Base-by-base conservation (phyloP, 2,113 vertebrate species). In the Serinus canaria region DNA sequence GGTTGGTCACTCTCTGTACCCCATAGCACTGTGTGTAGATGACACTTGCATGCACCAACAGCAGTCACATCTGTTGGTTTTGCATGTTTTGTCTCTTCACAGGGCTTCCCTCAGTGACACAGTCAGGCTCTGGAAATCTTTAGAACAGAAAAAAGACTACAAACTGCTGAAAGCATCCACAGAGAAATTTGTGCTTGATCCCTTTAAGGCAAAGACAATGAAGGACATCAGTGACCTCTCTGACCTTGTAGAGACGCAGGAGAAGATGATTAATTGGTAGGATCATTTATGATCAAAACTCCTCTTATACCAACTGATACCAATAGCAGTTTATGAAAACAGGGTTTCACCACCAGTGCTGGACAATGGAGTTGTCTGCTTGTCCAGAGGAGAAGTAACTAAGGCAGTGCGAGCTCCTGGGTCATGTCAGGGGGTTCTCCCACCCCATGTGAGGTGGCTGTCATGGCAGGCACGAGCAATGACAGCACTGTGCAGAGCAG, bases 101-200 rank as follows among this genome's bases (percentile, higher is more conserved):
- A 99, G 99, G 97, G 98, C 98, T 1, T 98, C 99, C 37, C 98
- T 99, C 63, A 97, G 97, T 23, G 98, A 99, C 41, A 98, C 98
- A 4, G 97, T 99, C 79, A 92, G 83, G 56, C 97, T 99, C 15
- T 99, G 99, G 99, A 98, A 98, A 92, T 98, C 98, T 68, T 96
- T 99, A 31, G 97, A 98, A 86, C 96, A 97, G 43, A 90, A 46
- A 15, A 94, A 93, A 8, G 98, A 99, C 66, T 88, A 96, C 3
- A 53, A 53, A 41, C 96, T 98, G 31, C 97, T 99, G 55, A 97
- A 59, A 93, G 94, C 62, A 0, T 98, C 98, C 1, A 96, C 99
- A 76, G 97, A 98, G 83, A 99, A 99, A 90, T 98, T 99, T 94
- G 98, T 98, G 87, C 97, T 99, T 30, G 96, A 98, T 87, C 99